Evolutionary conservation across 2,888 invertebrate genomes (phyloP), one percentile per base, ranked within the genome.

Genomic region (Euspilapteryx auroguttella): DNA sequence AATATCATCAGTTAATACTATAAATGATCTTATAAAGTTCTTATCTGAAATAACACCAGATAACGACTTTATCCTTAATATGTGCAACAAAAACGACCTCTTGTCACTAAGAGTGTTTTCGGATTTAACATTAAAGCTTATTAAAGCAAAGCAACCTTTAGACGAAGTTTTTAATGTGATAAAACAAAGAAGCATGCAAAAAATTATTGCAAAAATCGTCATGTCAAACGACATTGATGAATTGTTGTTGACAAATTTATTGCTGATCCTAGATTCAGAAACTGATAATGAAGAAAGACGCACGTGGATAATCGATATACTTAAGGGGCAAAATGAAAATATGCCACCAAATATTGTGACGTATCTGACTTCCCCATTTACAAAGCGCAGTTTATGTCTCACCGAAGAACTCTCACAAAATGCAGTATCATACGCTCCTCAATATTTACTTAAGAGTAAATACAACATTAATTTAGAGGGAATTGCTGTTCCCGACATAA

Each of bases 401-500:
- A 52, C 57, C 34, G 42, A 37, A 31, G 45, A 55, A 38, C 42
- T 59, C 29, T 47, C 56, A 14, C 49, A 50, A 26, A 59, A 47
- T 35, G 37, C 51, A 29, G 42, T 54, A 22, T 43, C 61, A 3
- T 66, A 55, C 39, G 61, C 68, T 25, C 71, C 73, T 23, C 63
- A 65, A 33, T 55, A 64, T 33, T 47, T 66, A 26, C 46, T 75
- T 4, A 68, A 68, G 42, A 46, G 51, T 2, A 73, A 68, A 44
- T 75, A 68, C 36, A 65, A 68, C 38, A 65, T 75, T 10, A 62
- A 66, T 44, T 48, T 73, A 32, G 49, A 59, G 12, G 69, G 73
- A 36, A 51, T 75, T 32, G 52, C 61, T 29, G 44, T 71, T 25
- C 59, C 68, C n/a, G 71, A 69, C 40, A 56, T 50, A 34, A 59